phyloP scores from a whole-genome alignment of 2,113 vertebrate genomes.

The Semnopithecus entellus region DNA sequence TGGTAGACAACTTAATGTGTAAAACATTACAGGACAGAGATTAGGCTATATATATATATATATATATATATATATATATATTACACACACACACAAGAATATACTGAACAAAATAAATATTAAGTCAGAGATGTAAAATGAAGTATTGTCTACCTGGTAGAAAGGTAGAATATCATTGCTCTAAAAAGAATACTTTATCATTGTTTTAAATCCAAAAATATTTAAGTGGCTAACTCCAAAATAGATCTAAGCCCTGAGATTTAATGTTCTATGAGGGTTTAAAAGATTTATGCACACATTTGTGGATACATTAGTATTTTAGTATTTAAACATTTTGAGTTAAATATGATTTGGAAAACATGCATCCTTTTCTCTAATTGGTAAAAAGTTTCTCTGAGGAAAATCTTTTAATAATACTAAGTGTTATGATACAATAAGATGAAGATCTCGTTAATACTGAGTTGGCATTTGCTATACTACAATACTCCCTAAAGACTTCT shows the following conservation, averaged over 20 bases:
- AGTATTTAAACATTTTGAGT: slow-evolving; percentile 78
- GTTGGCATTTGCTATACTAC: neutral
- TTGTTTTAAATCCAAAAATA: slow-evolving; percentile 74
- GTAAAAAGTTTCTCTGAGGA: slow-evolving; percentile 64
- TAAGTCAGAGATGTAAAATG: neutral
- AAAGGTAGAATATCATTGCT: slow-evolving; percentile 29
- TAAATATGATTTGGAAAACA: slow-evolving; percentile 80
- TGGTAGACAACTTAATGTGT: neutral
- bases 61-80: too few relatives aligned
- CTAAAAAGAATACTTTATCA: slow-evolving; percentile 36
- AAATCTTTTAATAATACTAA: slow-evolving; percentile 25
- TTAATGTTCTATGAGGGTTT: slow-evolving; percentile 73
- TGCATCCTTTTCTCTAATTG: slow-evolving; percentile 73
- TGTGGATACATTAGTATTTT: slow-evolving; percentile 75
- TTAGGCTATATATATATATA: neutral
- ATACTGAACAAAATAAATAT: neutral
- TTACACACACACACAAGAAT: neutral
- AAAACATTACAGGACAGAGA: neutral
- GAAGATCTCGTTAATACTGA: slow-evolving; percentile 26
- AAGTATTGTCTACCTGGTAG: slow-evolving; percentile 2
- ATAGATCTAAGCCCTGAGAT: slow-evolving; percentile 73
- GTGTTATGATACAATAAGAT: slow-evolving; percentile 26
- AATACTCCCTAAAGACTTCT: neutral
- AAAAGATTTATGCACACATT: slow-evolving; percentile 76
- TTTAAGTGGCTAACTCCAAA: slow-evolving; percentile 71